Evolutionary conservation across 2,888 invertebrate species (phyloP).

Genomic region (Arrhopalites spinosus): DNA sequence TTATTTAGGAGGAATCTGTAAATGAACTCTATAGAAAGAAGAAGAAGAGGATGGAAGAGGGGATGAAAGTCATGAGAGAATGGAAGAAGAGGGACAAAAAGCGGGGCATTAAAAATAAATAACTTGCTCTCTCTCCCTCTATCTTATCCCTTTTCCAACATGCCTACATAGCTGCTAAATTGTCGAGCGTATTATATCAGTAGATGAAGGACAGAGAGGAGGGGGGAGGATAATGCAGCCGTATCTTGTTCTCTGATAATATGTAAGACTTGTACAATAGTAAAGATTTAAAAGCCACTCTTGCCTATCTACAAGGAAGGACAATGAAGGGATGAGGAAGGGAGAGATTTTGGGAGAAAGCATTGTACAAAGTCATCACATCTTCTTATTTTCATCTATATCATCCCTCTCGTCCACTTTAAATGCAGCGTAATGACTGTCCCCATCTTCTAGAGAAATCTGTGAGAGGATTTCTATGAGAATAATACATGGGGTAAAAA

Average conservation of each 20-base stretch:
- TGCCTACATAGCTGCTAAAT: not conserved
- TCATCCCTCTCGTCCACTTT: slow-evolving; percentile 1
- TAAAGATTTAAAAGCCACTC: too few species aligned
- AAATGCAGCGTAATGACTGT: slow-evolving; percentile 43
- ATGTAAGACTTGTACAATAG: too few species aligned
- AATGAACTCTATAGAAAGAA: slow-evolving; percentile 15
- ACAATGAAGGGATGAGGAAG: slow-evolving; percentile 6
- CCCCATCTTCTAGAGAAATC: slow-evolving; percentile 32
- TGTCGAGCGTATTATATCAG: too few species aligned
- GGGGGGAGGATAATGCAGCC: too few species aligned
- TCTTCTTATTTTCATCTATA: slow-evolving; percentile 2
- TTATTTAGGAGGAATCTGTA: slow-evolving; percentile 33
- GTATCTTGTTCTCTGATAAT: too few species aligned
- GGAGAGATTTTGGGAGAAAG: not conserved
- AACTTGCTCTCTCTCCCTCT: not conserved
- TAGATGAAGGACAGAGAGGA: too few species aligned
- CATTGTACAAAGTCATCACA: not conserved
- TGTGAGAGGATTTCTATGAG: not conserved
- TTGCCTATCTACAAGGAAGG: not conserved
- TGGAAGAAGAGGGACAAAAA: not conserved
- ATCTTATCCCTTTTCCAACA: not conserved
- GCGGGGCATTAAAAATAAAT: slow-evolving; percentile 20
- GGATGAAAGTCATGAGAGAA: not conserved
- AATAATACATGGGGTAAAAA: not conserved
- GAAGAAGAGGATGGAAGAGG: not conserved